Conservation (phyloP, 2,797 vertebrate species). For the Spinus olivaceus region DNA sequence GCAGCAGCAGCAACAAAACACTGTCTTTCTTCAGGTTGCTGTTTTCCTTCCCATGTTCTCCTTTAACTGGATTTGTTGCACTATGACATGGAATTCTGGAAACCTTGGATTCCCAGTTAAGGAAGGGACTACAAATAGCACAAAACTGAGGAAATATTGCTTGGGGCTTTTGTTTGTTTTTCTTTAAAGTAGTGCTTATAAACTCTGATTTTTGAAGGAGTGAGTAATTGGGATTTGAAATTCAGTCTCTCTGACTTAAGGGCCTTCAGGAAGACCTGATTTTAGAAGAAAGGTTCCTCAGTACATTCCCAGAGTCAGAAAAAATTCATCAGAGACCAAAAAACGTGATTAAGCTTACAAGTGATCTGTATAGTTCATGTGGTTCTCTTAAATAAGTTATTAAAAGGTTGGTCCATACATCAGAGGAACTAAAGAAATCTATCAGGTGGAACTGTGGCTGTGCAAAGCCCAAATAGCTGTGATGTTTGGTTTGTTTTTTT, state of each 20-base stretch:
- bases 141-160: not conserved
- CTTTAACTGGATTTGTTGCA: not conserved
- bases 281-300: not conserved
- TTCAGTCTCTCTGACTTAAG: not conserved
- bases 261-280: not conserved
- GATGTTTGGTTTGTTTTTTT: not conserved
- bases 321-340: not conserved
- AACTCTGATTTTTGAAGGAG: not conserved
- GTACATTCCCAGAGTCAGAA: not conserved
- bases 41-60: not conserved
- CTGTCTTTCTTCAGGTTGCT: not conserved
- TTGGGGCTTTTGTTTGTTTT: not conserved
- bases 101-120: not conserved
- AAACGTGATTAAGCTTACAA: not conserved
- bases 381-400: not conserved
- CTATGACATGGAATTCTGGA: fast-evolving
- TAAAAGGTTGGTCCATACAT: not conserved
- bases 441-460: not conserved
- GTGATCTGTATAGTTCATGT: not conserved
- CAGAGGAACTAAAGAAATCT: not conserved
- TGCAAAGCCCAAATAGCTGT: not conserved
- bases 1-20: not conserved
- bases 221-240: not conserved
- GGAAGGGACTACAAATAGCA: not conserved
- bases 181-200: not conserved